A percentile compares a stretch with the other conserved stretches of the same genome.
These are phyloP conservation scores for Himalopsyche japonica DNA, from an alignment of 2,888 invertebrate genomes.

Conservation along the genomic window DNA sequence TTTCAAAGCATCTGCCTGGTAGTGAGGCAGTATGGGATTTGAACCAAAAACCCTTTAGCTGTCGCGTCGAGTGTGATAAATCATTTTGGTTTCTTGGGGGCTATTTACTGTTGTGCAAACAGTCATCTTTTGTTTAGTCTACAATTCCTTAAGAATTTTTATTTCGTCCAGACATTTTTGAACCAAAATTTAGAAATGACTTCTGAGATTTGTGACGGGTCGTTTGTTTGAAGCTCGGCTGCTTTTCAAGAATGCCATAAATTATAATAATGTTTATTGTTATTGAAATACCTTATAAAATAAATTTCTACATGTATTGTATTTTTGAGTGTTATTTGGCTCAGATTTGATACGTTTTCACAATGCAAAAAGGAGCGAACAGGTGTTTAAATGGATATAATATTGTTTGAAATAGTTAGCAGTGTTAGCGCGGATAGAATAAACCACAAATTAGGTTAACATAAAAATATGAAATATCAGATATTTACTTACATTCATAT, in stretches of 20 bases:
- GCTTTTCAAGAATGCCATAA: background rate
- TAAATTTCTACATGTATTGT: background rate
- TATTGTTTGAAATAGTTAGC: background rate
- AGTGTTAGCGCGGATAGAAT: too few relatives aligned
- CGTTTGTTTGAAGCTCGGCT: background rate
- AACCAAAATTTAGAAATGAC: background rate
- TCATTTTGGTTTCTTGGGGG: background rate
- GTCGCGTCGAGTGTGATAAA: slow-evolving; percentile 8
- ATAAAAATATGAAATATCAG: too few relatives aligned
- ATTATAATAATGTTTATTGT: background rate
- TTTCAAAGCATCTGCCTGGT: background rate
- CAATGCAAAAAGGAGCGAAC: background rate
- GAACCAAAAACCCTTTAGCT: slow-evolving; percentile 5
- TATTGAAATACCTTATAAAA: background rate
- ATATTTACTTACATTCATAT: too few relatives aligned
- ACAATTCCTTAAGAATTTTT: background rate
- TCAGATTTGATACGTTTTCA: background rate
- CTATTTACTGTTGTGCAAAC: slow-evolving; percentile 1
- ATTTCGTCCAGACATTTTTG: background rate
- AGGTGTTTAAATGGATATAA: background rate
- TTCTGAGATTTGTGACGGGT: background rate
- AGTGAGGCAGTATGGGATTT: slow-evolving; percentile 1
- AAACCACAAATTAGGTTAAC: too few relatives aligned
- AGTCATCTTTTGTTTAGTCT: background rate
- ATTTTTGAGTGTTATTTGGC: background rate